A percentile compares a stretch with the other conserved stretches of the same genome.
Evolutionary conservation across 2,888 invertebrate species (phyloP).

Genomic region (Caenorhabditis zanzibari): DNA sequence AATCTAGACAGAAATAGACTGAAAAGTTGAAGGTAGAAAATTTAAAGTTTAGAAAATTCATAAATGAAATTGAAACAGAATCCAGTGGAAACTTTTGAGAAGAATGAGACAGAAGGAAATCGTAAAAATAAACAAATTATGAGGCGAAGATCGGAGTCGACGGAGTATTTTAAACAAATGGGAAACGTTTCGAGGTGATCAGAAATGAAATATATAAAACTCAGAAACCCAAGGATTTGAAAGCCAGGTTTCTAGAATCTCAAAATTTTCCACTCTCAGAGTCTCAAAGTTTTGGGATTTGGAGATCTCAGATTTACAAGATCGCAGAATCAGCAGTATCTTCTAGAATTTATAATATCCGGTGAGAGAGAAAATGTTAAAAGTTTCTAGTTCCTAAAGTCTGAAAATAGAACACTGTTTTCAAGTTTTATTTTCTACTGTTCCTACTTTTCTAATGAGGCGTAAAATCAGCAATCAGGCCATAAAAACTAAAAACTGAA

Average conservation of each 20-base stretch:
- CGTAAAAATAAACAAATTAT: constrained; percentile 50
- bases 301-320: too few relatives aligned
- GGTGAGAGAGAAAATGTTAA: too few relatives aligned
- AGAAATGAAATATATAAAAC: neutral
- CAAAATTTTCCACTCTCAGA: neutral
- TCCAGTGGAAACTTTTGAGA: neutral
- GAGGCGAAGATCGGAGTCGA: neutral
- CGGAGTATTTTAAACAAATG: neutral
- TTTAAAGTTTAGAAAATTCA: too few relatives aligned
- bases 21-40: too few relatives aligned
- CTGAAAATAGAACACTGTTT: too few relatives aligned
- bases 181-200: neutral
- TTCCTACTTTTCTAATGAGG: constrained; percentile 1
- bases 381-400: too few relatives aligned
- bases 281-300: neutral
- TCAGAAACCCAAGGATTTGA: neutral
- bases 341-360: too few relatives aligned
- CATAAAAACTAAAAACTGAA: constrained; percentile 12
- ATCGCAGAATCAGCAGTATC: too few relatives aligned
- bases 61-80: too few relatives aligned
- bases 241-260: neutral
- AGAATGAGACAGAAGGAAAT: constrained; percentile 12
- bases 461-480: neutral
- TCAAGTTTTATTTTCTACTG: too few relatives aligned
- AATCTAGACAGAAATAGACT: neutral